Percentiles rank a stretch among this genome's conserved stretches.
These are phyloP conservation scores for Pterocles orientalis DNA, from an alignment of 2,113 vertebrate genomes.

Conservation along the genomic window DNA sequence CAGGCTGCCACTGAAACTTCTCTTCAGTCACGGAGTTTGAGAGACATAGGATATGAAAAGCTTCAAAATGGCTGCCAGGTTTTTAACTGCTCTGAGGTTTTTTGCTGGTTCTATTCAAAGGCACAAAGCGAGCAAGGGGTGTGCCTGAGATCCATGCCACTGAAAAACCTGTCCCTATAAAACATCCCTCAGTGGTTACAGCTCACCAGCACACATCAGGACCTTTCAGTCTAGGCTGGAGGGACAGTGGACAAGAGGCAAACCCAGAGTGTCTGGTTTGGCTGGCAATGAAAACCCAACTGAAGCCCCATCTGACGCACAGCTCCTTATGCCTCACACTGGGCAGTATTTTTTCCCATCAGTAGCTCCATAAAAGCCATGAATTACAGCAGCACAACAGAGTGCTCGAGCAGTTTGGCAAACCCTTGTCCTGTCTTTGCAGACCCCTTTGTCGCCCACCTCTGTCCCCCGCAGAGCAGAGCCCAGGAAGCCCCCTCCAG, in stretches of 20 bases:
- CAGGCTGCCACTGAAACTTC: not conserved
- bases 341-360: not conserved
- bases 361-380: not conserved
- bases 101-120: not conserved
- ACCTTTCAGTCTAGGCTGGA: not conserved
- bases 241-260: not conserved
- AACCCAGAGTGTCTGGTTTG: not conserved
- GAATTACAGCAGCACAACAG: not conserved
- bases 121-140: fast-evolving
- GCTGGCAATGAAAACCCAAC: not conserved
- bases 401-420: not conserved
- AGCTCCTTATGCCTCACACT: not conserved
- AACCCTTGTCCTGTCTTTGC: not conserved
- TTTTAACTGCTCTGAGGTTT: not conserved
- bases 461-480: fast-evolving
- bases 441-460: not conserved
- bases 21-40: not conserved
- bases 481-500: not conserved
- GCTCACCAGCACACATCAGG: not conserved
- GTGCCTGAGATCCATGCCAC: not conserved
- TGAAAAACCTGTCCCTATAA: not conserved
- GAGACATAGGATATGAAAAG: not conserved
- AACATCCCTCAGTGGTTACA: not conserved
- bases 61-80: not conserved
- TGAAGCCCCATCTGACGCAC: not conserved